Conservation (phyloP, 2,113 vertebrate genomes). For the Notarius lentiginosus region DNA sequence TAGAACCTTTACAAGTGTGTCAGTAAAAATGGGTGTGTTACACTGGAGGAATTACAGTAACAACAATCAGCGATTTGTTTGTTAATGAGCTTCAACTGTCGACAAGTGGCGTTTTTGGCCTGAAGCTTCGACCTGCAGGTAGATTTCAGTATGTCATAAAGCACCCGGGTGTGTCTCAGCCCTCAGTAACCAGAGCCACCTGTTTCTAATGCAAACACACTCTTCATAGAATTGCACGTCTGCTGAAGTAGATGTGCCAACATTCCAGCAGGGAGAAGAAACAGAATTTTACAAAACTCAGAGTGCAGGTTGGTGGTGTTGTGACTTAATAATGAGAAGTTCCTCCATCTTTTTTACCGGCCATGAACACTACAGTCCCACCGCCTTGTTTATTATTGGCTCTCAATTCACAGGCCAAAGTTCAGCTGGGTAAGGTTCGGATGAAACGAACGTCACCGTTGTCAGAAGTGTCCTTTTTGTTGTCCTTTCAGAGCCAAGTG, state of each 20-base stretch:
- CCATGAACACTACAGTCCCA: neutral
- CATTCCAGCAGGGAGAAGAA: neutral
- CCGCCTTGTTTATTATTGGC: neutral
- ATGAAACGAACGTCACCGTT: neutral
- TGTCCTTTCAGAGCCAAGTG: neutral
- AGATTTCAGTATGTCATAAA: neutral
- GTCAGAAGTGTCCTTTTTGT: neutral
- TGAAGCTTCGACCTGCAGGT: neutral
- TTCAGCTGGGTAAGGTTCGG: neutral
- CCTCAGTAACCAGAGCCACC: neutral
- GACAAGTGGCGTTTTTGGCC: neutral
- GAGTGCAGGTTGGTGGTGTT: neutral
- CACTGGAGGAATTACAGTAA: neutral
- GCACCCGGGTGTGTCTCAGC: neutral
- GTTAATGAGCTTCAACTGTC: neutral
- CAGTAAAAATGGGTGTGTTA: neutral
- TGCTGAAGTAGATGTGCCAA: too few species aligned
- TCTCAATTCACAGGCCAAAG: neutral
- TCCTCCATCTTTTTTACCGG: neutral
- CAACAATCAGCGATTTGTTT: neutral
- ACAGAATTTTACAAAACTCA: neutral
- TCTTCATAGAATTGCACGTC: neutral
- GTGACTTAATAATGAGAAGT: neutral
- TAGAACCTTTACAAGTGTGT: neutral
- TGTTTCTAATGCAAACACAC: slow-evolving; percentile 1